Evolutionary conservation across 2,113 vertebrate genomes (phyloP), one percentile per base, ranked within the genome.

Genomic region (Anolis carolinensis): DNA sequence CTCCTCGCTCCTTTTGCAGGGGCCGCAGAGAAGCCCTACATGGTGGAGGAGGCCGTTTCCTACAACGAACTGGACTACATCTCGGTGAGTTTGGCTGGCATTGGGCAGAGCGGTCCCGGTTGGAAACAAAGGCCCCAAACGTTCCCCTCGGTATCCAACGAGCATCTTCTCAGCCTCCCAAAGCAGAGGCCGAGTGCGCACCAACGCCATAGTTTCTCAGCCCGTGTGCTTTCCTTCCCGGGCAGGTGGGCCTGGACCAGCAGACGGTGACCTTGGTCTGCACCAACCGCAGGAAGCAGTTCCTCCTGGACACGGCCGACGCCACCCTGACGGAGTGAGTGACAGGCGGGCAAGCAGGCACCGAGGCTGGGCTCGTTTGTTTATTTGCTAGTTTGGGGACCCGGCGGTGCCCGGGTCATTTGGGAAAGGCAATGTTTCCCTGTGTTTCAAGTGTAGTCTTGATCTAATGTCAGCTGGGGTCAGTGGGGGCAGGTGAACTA

Each of bases 41-140:
- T 97, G 90, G 98, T 99, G 87, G 98, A 99, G 90, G 98, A 99
- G 30, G 98, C 98, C 0, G 95, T 99, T 82, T 98, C 98, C 71
- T 99, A 99, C 78, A 99, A 97, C 1, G 98, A 99, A 90, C 96
- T 99, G 73, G 99, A 99, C 94, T 99, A 99, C 72, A 84, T 99
- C 78, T 99, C 99, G 86, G 99, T 99, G 95, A 98, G 98, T 94
- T 23, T 27, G 10, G 34, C 2, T 16, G 32, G 83, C 13, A 11
- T 20, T 23, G 21, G 23, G 21, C 21, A 27, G 4, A 18, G 52
- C 21, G n/a, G n/a, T 4, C 18, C 23, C 16, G n/a, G n/a, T n/a
- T n/a, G n/a, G n/a, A 21, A 25, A 32, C 68, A 4, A n/a, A 63
- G 62, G 62, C 4, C 14, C 4, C 62, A 63, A 2, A 25, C n/a